Evolutionary conservation across 2,113 vertebrate genomes (phyloP), one percentile per base, ranked within the genome.

Genomic region (Misgurnus anguillicaudatus): DNA sequence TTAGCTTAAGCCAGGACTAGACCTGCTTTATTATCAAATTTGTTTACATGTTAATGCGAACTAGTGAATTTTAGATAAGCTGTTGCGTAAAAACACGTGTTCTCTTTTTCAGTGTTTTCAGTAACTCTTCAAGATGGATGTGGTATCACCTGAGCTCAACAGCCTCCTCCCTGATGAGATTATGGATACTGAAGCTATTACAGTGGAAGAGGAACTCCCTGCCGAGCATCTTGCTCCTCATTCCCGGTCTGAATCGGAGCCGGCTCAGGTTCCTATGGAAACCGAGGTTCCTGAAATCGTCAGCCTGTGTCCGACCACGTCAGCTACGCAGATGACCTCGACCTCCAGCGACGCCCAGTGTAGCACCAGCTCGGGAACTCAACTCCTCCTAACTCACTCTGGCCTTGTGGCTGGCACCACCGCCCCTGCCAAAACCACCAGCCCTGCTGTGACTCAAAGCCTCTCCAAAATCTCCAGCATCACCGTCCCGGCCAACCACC

Each of bases 141-240:
- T 98, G 91, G 97, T 98, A 85, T 96, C 98, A 64, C 95, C 98
- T 31, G 98, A 99, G 89, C 93, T 98, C 86, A 98, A 96, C 94
- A 98, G 94, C 86, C 93, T 98, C 90, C 97, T 99, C 79, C 98
- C 98, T 41, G 98, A 99, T 89, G 98, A 99, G 86, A 99, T 99
- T 87, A 99, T 99, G 98, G 98, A 98, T 82, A 97, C 96, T 0
- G 95, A 93, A 90, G 87, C 93, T 75, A 92, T 95, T 77, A 91
- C 93, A 3, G 91, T 96, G 80, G 95, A 96, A 83, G 96, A 97
- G 78, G 92, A 97, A 3, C 94, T 95, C 83, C 92, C 93, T 78
- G 91, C 94, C 2, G 95, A 96, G 85, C 88, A 94, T 0, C 91
- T 92, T 21, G 85, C 92, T 72, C 85, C 92, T 0, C 85, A 87